phyloP scores from a whole-genome alignment of 2,113 vertebrate genomes.

The Bujurquina vittata region DNA sequence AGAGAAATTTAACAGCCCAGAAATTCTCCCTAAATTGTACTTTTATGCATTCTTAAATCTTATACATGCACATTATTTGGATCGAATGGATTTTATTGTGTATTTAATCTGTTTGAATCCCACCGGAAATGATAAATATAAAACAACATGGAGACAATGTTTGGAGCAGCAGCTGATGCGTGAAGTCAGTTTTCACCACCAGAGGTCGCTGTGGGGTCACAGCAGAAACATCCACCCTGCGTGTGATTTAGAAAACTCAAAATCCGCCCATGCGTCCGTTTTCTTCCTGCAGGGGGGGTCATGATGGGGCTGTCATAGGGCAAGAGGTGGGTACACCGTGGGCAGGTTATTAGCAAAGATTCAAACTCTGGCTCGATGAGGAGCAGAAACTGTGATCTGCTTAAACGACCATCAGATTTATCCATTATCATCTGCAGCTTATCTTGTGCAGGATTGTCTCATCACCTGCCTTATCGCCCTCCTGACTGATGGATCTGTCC shows the following conservation, averaged over 20 bases:
- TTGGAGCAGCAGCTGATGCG: rapidly evolving
- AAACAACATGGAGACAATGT: rapidly evolving
- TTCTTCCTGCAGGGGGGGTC: background rate
- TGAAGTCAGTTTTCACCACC: background rate
- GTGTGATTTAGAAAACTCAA: rapidly evolving
- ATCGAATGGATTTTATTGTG: background rate
- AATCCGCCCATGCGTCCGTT: background rate
- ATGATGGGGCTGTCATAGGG: background rate
- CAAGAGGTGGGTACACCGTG: background rate
- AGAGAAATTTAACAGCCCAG: too few species aligned
- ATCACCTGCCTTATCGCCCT: background rate
- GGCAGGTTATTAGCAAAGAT: background rate
- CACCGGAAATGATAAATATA: rapidly evolving
- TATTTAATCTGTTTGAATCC: background rate
- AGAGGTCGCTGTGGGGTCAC: slow-evolving; percentile 17
- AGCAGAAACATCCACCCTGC: background rate
- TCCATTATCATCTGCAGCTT: background rate
- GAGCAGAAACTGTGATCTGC: background rate
- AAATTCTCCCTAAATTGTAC: too few species aligned
- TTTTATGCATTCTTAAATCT: too few species aligned
- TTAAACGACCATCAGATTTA: background rate
- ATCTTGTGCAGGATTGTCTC: background rate
- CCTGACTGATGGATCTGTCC: background rate
- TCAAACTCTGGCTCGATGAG: background rate
- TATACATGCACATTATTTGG: background rate